Conservation (phyloP, 2,113 vertebrate species). For the Sminthopsis crassicaudata region DNA sequence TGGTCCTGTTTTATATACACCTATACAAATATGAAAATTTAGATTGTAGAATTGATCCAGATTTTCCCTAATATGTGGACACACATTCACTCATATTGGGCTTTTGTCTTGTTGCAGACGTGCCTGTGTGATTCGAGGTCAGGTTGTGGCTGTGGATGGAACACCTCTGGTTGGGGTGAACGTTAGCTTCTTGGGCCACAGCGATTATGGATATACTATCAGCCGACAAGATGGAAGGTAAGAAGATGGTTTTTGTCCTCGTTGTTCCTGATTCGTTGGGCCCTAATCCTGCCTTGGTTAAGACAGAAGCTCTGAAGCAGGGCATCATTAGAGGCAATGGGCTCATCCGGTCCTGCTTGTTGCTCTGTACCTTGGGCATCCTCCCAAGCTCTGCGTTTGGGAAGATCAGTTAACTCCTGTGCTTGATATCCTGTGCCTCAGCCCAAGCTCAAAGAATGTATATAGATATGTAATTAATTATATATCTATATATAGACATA, state of each 20-base stretch:
- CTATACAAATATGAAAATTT: neutral
- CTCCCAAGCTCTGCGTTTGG: neutral
- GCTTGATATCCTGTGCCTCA: neutral
- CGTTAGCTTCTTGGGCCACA: slow-evolving; percentile 95
- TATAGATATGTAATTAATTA: neutral
- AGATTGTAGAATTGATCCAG: neutral
- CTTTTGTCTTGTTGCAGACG: slow-evolving; percentile 84
- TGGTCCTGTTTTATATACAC: too few species aligned
- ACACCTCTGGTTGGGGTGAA: slow-evolving; percentile 97
- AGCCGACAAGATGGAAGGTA: slow-evolving; percentile 98
- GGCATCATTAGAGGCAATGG: neutral
- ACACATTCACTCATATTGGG: slow-evolving; percentile 39
- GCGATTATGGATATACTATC: slow-evolving; percentile 96
- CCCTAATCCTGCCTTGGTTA: neutral
- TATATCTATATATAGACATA: too few species aligned
- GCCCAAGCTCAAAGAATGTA: neutral
- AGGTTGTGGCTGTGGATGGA: slow-evolving; percentile 91
- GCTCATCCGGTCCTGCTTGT: neutral
- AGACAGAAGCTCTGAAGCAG: slow-evolving; percentile 6
- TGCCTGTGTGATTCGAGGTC: slow-evolving; percentile 94
- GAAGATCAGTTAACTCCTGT: neutral
- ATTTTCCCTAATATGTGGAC: slow-evolving; percentile 41
- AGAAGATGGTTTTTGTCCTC: neutral
- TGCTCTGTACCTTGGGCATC: neutral
- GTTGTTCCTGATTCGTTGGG: slow-evolving; percentile 11